These are phyloP conservation scores for Halcyon leucocephala DNA, from an alignment of 2,797 vertebrate species.

Conservation along the genomic window DNA sequence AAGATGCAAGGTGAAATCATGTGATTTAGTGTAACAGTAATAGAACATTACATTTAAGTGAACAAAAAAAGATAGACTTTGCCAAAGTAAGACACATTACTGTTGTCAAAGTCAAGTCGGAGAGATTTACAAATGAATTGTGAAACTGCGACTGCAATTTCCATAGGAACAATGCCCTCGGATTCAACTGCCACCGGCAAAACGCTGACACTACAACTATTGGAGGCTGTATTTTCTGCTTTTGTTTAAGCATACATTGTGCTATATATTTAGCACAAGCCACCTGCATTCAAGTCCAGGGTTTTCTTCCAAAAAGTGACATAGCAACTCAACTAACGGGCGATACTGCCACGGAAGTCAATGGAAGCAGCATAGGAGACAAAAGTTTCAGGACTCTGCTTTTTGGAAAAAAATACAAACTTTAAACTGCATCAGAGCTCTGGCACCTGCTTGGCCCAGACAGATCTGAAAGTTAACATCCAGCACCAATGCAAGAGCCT, in stretches of 20 bases:
- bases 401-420: neutral
- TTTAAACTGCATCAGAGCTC: neutral
- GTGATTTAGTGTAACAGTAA: neutral
- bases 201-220: neutral
- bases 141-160: neutral
- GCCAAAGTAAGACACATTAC: neutral
- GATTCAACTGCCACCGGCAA: neutral
- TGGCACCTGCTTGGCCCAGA: too few relatives aligned
- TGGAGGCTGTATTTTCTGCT: neutral
- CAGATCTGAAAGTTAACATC: neutral
- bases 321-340: neutral
- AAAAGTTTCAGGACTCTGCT: neutral
- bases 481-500: neutral
- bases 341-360: neutral
- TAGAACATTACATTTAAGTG: neutral
- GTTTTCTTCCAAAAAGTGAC: neutral
- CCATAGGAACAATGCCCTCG: neutral
- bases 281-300: neutral
- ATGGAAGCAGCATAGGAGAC: rapidly evolving
- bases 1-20: neutral
- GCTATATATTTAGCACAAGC: neutral
- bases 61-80: neutral
- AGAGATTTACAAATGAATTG: neutral
- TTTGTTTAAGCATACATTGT: neutral
- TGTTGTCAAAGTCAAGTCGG: neutral